phyloP scores from a whole-genome alignment of 2,797 vertebrate species.

The Neosalanx taihuensis region DNA sequence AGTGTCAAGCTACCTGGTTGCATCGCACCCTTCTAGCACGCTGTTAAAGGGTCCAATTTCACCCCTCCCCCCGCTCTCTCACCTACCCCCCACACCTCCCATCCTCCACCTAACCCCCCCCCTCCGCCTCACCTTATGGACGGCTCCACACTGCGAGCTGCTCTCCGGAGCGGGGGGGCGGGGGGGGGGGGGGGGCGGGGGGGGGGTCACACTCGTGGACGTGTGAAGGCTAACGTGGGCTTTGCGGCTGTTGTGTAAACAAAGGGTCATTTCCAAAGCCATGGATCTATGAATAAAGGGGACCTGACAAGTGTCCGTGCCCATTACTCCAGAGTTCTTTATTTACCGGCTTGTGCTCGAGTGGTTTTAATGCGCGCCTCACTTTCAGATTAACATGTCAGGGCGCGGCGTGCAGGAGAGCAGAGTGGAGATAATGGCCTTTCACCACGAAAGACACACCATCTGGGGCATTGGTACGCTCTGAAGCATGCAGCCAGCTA shows the following conservation, averaged over 20 bases:
- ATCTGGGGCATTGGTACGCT: conserved; percentile 24
- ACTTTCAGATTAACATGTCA: conserved; percentile 49
- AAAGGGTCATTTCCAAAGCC: conserved; percentile 60
- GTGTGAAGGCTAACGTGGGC: conserved; percentile 37
- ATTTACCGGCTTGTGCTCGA: conserved; percentile 56
- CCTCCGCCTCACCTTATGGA: too few relatives aligned
- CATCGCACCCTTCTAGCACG: neutral
- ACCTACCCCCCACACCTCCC: neutral
- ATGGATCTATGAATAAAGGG: conserved; percentile 57
- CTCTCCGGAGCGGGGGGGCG: neutral
- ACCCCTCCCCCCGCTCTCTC: neutral
- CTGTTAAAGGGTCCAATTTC: neutral
- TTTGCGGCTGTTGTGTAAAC: conserved; percentile 26
- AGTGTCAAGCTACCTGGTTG: conserved; percentile 4
- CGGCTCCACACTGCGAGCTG: too few relatives aligned
- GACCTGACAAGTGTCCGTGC: conserved; percentile 73
- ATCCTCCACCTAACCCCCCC: neutral
- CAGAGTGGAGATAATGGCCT: conserved; percentile 53
- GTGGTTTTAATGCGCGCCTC: conserved; percentile 41
- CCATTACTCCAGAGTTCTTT: conserved; percentile 68
- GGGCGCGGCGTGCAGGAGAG: conserved; percentile 15
- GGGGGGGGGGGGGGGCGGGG: too few relatives aligned
- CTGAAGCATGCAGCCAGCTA: neutral
- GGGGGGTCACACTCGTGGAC: neutral
- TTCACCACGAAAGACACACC: conserved; percentile 51